These are phyloP conservation scores for Pogonomyrmex barbatus DNA, from an alignment of 1,140 invertebrate species.

Conservation along the genomic window DNA sequence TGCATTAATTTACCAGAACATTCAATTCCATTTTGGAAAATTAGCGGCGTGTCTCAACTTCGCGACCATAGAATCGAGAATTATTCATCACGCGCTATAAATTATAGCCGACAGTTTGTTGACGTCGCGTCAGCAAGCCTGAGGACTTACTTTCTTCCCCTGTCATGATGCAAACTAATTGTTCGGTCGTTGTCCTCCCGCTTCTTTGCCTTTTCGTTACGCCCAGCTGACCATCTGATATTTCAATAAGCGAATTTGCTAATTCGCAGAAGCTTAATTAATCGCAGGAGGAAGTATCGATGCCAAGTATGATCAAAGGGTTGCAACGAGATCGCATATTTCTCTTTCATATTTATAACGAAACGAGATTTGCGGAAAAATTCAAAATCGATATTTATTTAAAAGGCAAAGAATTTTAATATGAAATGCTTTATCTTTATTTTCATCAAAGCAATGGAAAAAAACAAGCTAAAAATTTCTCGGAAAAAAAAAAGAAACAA, in stretches of 20 bases:
- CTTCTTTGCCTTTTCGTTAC: slow-evolving; percentile 29
- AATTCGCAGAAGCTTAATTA: background rate
- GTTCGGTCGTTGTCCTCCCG: slow-evolving; percentile 52
- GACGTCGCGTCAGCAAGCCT: slow-evolving; percentile 41
- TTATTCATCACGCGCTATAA: slow-evolving; percentile 61
- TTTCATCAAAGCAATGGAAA: background rate
- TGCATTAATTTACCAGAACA: slow-evolving; percentile 29
- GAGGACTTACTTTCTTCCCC: slow-evolving; percentile 53
- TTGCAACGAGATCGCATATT: background rate
- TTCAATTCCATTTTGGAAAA: slow-evolving; percentile 60
- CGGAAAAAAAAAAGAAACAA: background rate
- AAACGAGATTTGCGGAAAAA: background rate
- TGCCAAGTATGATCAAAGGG: background rate
- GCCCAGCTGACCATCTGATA: background rate
- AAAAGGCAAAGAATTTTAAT: background rate
- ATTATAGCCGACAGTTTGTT: slow-evolving; percentile 58
- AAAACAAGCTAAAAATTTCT: background rate
- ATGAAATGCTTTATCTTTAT: background rate
- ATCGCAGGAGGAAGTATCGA: slow-evolving; percentile 2
- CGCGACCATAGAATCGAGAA: slow-evolving; percentile 49
- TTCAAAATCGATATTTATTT: slow-evolving; percentile 7
- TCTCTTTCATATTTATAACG: background rate
- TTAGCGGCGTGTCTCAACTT: slow-evolving; percentile 41
- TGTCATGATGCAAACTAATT: slow-evolving; percentile 56
- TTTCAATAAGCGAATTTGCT: background rate